phyloP scores from a whole-genome alignment of 2,888 invertebrate species.

The Pseudococcus jackbeardsleyi region DNA sequence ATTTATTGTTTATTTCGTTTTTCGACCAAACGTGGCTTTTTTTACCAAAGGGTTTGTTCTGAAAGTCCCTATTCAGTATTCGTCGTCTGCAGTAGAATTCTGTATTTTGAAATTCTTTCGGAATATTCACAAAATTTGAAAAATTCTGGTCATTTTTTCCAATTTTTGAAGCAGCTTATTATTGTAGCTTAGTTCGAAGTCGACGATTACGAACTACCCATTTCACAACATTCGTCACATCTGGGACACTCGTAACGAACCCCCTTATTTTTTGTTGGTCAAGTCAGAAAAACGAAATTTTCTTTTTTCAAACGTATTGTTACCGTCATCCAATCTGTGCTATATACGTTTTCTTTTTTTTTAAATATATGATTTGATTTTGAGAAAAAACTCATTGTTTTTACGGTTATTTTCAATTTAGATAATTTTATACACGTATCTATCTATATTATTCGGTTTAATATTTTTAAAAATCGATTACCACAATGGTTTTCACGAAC shows the following conservation, averaged over 20 bases:
- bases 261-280: not conserved
- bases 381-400: not conserved
- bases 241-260: not conserved
- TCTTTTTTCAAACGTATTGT: not conserved
- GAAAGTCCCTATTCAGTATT: too few species aligned
- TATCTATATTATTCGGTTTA: not conserved
- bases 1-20: not conserved
- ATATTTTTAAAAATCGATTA: not conserved
- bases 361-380: constrained; percentile 4
- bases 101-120: too few species aligned
- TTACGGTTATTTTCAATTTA: not conserved
- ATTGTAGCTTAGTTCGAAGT: not conserved
- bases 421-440: not conserved
- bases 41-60: too few species aligned
- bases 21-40: too few species aligned
- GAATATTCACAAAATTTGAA: not conserved
- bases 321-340: not conserved
- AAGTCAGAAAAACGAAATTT: not conserved
- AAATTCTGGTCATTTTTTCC: not conserved
- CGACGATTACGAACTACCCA: not conserved
- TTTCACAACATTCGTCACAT: not conserved
- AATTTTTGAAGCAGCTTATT: not conserved
- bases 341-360: not conserved
- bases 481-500: not conserved
- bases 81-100: too few species aligned